Evolutionary conservation across 1,140 invertebrate species (phyloP).

Genomic region (Ooceraea biroi): DNA sequence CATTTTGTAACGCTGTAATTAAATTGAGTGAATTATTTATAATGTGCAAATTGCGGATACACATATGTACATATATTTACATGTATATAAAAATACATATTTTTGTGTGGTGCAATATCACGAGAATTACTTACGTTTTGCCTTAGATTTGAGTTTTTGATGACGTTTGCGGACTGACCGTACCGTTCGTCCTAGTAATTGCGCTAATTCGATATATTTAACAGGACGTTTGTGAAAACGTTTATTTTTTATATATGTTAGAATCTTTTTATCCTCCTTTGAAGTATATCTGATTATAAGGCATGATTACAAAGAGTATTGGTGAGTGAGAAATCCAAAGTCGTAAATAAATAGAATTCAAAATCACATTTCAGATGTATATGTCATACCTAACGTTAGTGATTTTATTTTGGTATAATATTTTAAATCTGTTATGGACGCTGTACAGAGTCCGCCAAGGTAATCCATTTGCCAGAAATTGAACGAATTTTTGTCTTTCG

Average conservation of each 20-base stretch:
- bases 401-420: constrained; percentile 60
- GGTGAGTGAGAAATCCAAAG: not conserved
- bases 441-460: constrained; percentile 78
- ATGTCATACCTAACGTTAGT: constrained; percentile 54
- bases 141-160: constrained; percentile 30
- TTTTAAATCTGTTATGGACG: constrained; percentile 79
- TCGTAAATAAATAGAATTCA: not conserved
- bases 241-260: constrained; percentile 53
- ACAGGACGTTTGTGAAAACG: not conserved
- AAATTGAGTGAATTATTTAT: constrained; percentile 3
- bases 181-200: constrained; percentile 67
- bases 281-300: constrained; percentile 57
- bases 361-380: constrained; percentile 7
- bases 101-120: not conserved
- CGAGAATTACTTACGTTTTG: constrained; percentile 18
- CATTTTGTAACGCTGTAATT: constrained; percentile 21
- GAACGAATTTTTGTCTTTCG: constrained; percentile 80
- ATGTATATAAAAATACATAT: not conserved
- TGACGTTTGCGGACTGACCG: constrained; percentile 70
- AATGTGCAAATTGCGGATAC: too few relatives aligned
- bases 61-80: not conserved
- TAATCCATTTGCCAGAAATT: constrained; percentile 81
- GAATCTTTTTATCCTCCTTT: constrained; percentile 73
- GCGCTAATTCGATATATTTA: constrained; percentile 64
- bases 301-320: constrained; percentile 9